Evolutionary conservation across 1,140 invertebrate species (phyloP), one percentile per base, ranked within the genome.

Genomic region (Zaprionus davidi): DNA sequence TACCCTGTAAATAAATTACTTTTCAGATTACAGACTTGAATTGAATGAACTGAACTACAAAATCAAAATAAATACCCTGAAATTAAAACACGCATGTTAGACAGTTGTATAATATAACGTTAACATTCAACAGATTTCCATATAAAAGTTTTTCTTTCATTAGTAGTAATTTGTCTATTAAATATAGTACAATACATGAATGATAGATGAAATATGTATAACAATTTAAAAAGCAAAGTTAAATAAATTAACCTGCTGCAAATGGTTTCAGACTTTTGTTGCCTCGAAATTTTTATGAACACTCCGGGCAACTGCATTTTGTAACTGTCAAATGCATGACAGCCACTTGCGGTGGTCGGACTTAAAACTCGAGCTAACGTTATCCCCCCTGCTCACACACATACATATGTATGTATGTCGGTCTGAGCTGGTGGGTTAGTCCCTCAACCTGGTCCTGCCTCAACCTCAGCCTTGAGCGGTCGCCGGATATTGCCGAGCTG

Each of bases 401-500:
- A 17, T 12, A 6, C 5, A 22, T 11, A 12, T 3, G 5, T 5
- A n/a, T 44, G 41, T 4, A 15, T 38, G 12, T 44, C 41, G 41
- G 6, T 5, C 38, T 41, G 5, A 5, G 38, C 15, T 41, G 38
- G n/a, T 44, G 7, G 20, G 17, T 22, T 5, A 51, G 20, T 24
- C 20, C 20, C 46, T 51, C 20, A 51, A 5, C 20, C 46, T 24
- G 46, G 2, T n/a, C 4, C 20, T 12, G 20, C 46, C 46, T 49
- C 46, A 49, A 20, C 46, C 46, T 51, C 22, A 53, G 17, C 26
- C 24, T 22, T 17, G 5, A 51, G 62, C 22, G n/a, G 12, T 41
- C 59, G 41, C 65, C 80, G 82, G 82, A 85, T 85, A 85, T 87
- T 81, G 84, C 51, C 78, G 67, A 64, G 70, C 60, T 66, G 58